Evolutionary conservation across 2,797 vertebrate genomes (phyloP).

Genomic region (Chrosomus eos): DNA sequence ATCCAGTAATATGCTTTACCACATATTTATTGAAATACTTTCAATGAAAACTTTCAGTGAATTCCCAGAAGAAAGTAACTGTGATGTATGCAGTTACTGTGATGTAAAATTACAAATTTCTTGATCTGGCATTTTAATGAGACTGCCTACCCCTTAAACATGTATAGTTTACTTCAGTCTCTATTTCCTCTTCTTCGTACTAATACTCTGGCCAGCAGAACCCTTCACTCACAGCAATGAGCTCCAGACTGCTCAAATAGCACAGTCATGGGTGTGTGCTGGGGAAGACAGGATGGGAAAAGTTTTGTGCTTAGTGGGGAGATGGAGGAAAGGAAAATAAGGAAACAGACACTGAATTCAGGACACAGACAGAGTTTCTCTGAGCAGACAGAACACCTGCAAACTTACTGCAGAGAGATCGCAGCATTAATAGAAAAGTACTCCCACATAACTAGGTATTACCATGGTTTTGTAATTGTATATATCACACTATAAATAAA

Average conservation of each 20-base stretch:
- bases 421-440: not conserved
- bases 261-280: not conserved
- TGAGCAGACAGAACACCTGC: not conserved
- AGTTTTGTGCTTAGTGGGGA: constrained; percentile 18
- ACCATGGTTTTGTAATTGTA: not conserved
- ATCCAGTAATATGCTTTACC: not conserved
- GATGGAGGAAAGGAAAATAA: not conserved
- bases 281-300: not conserved
- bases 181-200: constrained; percentile 13
- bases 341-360: constrained; percentile 26
- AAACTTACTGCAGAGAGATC: not conserved
- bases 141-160: not conserved
- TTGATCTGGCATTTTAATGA: not conserved
- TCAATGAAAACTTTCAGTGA: not conserved
- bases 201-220: not conserved
- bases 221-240: constrained; percentile 17
- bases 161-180: constrained; percentile 1
- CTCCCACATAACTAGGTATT: not conserved
- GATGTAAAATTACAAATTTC: not conserved
- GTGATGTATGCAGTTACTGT: not conserved
- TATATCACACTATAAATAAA: not conserved
- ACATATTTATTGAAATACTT: not conserved
- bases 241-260: constrained; percentile 1
- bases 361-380: not conserved
- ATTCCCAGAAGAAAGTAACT: not conserved